Evolutionary conservation across 2,113 vertebrate species (phyloP), one percentile per base, ranked within the genome.

Genomic region (Edolisoma coerulescens): DNA sequence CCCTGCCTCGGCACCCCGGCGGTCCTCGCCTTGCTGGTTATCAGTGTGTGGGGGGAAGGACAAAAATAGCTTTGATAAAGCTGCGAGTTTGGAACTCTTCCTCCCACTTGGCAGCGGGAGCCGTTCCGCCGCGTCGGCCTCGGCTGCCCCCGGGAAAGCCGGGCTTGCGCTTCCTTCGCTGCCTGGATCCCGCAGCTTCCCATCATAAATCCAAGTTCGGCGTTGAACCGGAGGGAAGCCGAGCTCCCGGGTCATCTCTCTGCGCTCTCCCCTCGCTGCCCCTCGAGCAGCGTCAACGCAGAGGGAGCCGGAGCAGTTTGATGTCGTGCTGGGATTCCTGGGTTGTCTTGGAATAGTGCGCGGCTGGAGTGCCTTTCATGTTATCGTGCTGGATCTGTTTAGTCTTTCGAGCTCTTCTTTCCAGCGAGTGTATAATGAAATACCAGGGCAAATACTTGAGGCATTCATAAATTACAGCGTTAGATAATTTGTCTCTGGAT

Each of bases 51-150:
- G 45, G 45, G 28, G 27, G 28, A 18, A 53, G 52, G 63, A 67
- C 87, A n/a, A n/a, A 93, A 88, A 91, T 81, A 92, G 89, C 85
- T 39, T 54, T 70, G 93, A 89, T 89, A 80, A 87, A 91, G 68
- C 93, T n/a, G 45, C 18, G 33, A 80, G 85, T 70, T 95, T 93
- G 94, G 94, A 93, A 27, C 68, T 87, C 57, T 76, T 80, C 92
- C 81, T 92, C 32, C 5, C 4, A 6, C 79, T 92, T 92, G 96
- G 95, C 94, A 89, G 75, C 9, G 24, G 80, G 84, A 70, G 56
- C 63, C 2, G 11, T 69, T 82, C 56, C 5, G 37, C 84, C 41
- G 73, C 18, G 68, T 79, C 17, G 84, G 93, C 94, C 94, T 95
- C 56, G 19, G 91, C 94, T 91, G 94, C 75, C 84, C 92, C 64